Evolutionary conservation across 2,888 invertebrate genomes (phyloP).

Genomic region (Rhopalosiphum nymphaeae): DNA sequence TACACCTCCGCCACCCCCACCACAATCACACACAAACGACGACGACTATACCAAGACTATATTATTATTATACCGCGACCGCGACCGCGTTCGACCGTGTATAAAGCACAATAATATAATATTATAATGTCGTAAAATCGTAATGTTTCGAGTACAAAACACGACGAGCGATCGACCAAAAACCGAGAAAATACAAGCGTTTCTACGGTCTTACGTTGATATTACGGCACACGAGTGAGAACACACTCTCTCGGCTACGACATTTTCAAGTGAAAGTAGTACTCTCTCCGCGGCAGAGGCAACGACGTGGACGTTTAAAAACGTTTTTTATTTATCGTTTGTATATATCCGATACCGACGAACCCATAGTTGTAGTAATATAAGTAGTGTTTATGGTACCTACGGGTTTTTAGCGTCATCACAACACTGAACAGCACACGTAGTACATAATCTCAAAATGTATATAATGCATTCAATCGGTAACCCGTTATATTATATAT

Average conservation of each 20-base stretch:
- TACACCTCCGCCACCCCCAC: constrained; percentile 23
- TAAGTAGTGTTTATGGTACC: not conserved
- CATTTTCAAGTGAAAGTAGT: constrained; percentile 58
- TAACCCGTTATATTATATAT: constrained; percentile 33
- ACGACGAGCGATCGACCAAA: not conserved
- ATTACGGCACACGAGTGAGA: not conserved
- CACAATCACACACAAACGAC: not conserved
- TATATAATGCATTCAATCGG: not conserved
- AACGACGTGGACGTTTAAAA: not conserved
- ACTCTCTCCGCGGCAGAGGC: constrained; percentile 33
- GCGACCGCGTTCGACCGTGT: not conserved
- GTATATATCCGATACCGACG: not conserved
- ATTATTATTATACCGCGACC: constrained; percentile 25
- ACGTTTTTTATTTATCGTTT: not conserved
- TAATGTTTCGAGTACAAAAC: not conserved
- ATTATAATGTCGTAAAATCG: constrained; percentile 13
- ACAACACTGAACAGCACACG: not conserved
- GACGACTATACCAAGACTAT: constrained; percentile 1
- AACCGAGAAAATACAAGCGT: constrained; percentile 30
- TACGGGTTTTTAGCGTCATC: constrained; percentile 18
- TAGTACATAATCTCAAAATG: constrained; percentile 4
- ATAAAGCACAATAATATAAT: constrained; percentile 21
- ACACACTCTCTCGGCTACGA: constrained; percentile 30
- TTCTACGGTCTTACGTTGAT: constrained; percentile 12
- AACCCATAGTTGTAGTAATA: not conserved